These are phyloP conservation scores for Sebastes hubbsi DNA, from an alignment of 2,797 vertebrate genomes.

Conservation along the genomic window DNA sequence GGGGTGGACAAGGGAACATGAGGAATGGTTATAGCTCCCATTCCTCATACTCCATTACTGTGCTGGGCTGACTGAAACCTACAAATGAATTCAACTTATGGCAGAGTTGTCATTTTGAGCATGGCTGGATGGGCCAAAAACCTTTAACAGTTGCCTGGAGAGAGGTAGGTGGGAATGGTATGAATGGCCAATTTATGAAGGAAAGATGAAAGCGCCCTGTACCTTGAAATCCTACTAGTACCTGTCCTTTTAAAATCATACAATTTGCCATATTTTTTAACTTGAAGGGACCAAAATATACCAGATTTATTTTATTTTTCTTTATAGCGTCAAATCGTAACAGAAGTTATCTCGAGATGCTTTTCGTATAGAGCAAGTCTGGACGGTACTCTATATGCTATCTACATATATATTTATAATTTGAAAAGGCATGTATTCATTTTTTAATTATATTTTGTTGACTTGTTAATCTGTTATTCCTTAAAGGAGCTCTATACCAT, in stretches of 20 bases:
- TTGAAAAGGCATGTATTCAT: too few species aligned
- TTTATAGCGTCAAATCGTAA: too few species aligned
- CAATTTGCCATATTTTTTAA: neutral
- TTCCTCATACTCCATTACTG: constrained; percentile 63
- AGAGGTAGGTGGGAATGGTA: constrained; percentile 2
- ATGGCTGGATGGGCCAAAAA: constrained; percentile 43
- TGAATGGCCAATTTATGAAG: constrained; percentile 7
- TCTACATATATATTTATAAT: too few species aligned
- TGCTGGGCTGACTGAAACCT: constrained; percentile 49
- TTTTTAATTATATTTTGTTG: too few species aligned
- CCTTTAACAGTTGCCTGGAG: constrained; percentile 32
- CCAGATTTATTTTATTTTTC: neutral
- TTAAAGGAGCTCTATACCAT: too few species aligned
- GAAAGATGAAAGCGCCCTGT: constrained; percentile 1
- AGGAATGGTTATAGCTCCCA: constrained; percentile 56
- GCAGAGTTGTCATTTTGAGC: constrained; percentile 57
- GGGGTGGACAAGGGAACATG: constrained; percentile 67
- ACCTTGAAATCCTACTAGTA: neutral
- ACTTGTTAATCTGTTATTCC: too few species aligned
- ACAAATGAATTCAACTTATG: constrained; percentile 67
- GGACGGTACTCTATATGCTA: too few species aligned
- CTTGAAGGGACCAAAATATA: neutral
- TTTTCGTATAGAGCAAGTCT: too few species aligned
- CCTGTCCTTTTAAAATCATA: neutral
- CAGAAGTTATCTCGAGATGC: too few species aligned